Evolutionary conservation across 2,797 vertebrate genomes (phyloP), one percentile per base, ranked within the genome.

Genomic region (Manis pentadactyla): DNA sequence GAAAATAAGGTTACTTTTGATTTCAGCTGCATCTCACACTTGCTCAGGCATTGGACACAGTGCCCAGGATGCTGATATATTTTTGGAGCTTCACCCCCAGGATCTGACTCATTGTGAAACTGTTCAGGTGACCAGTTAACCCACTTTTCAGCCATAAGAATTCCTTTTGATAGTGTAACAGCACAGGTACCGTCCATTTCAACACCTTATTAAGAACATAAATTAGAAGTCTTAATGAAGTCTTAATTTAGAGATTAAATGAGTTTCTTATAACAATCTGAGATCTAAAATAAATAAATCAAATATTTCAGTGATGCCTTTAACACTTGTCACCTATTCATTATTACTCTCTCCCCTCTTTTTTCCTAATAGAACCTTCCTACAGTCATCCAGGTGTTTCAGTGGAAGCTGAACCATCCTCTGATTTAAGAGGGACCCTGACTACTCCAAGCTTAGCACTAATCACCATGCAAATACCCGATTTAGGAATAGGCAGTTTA

Each of bases 241-340:
- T n/a, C n/a, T n/a, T 90, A 79, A 90, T 66, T 59, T 63, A 93
- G 39, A 68, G 19, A 66, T 93, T 63, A 64, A n/a, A 6, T 74
- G 61, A 15, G 3, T 64, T 82, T 42, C 55, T 61, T 64, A 3
- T 83, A 85, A 23, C 17, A 69, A 55, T 59, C 19, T 51, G 31
- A 77, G 61, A 82, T 81, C 49, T 74, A 64, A 90, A 79, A 79
- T 34, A 71, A 68, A 87, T 51, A 55, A 55, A 90, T 82, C 39
- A 84, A 87, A 69, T 88, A 63, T 77, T 42, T 82, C 34, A 74
- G 27, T 61, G 55, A 93, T 31, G 21, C 17, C 5, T 25, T 7
- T 86, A 68, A 74, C 18, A 90, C 59, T 46, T 39, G 61, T 68
- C 12, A 23, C 49, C 34, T 87, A 59, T 27, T 49, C 34, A 68